Conservation (phyloP, 1,140 invertebrate genomes). For the Drosophila miranda region DNA sequence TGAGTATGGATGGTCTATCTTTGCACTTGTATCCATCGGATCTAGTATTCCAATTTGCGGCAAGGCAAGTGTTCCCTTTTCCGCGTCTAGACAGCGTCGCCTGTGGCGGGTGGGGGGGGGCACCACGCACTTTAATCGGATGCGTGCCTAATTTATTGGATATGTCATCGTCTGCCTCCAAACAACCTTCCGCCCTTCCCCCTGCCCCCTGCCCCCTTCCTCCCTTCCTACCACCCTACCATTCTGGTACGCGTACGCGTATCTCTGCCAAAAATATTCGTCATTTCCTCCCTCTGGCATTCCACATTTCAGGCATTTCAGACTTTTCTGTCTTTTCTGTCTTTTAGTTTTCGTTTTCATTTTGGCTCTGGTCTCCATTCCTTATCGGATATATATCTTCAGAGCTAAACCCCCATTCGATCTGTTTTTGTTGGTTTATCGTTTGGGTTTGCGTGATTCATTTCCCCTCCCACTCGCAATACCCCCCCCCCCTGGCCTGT, state of each 20-base stretch:
- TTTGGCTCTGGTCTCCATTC: slow-evolving; percentile 5
- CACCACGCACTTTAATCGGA: slow-evolving; percentile 61
- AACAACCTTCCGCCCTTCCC: slow-evolving; percentile 12
- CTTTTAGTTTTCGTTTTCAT: slow-evolving; percentile 38
- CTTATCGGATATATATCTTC: slow-evolving; percentile 16
- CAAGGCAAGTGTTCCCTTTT: background rate
- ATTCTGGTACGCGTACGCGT: background rate
- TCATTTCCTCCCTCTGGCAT: slow-evolving; percentile 43
- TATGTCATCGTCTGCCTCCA: slow-evolving; percentile 56
- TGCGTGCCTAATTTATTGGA: slow-evolving; percentile 75
- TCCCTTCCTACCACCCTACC: too few species aligned
- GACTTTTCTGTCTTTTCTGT: slow-evolving; percentile 24
- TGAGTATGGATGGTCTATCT: background rate
- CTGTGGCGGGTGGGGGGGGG: background rate
- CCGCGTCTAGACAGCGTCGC: slow-evolving; percentile 50
- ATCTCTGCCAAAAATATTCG: slow-evolving; percentile 37
- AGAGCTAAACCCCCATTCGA: slow-evolving; percentile 37
- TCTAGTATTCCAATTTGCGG: background rate
- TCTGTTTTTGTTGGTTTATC: slow-evolving; percentile 8
- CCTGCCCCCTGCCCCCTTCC: background rate
- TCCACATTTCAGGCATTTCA: slow-evolving; percentile 14
- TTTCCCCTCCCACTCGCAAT: slow-evolving; percentile 15
- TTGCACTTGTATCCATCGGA: slow-evolving; percentile 2
- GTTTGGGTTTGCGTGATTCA: slow-evolving; percentile 65
- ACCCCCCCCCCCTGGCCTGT: background rate